Percentiles rank a stretch among this genome's conserved stretches.
phyloP scores from a whole-genome alignment of 2,888 invertebrate genomes.

The Ennomos fuscantarius region DNA sequence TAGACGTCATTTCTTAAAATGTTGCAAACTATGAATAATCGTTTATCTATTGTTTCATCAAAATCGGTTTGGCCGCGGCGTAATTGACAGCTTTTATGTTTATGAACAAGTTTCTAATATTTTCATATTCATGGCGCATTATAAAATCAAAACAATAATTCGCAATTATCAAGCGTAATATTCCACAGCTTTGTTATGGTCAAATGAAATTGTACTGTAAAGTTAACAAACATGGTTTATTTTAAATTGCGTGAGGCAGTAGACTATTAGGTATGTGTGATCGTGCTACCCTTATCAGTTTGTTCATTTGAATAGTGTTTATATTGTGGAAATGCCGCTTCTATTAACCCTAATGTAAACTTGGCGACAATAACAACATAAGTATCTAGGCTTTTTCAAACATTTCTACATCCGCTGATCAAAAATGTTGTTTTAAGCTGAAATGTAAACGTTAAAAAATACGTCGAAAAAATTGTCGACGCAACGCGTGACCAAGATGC shows the following conservation, averaged over 20 bases:
- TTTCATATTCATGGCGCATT: neutral
- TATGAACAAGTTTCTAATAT: neutral
- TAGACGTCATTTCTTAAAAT: neutral
- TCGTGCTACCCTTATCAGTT: slow-evolving; percentile 17
- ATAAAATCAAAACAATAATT: neutral
- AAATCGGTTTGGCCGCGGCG: neutral
- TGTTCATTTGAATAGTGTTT: slow-evolving; percentile 5
- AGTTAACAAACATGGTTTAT: slow-evolving; percentile 4
- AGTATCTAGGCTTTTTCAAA: no score
- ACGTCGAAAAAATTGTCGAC: no score
- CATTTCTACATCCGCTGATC: no score
- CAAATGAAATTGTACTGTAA: neutral
- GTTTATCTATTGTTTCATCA: neutral
- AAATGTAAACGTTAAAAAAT: no score
- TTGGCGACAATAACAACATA: no score
- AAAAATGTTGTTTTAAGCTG: no score
- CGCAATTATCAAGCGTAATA: slow-evolving; percentile 8
- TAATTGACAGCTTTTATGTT: neutral
- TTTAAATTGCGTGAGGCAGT: neutral
- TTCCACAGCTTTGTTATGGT: slow-evolving; percentile 9
- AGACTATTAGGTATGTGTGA: slow-evolving; percentile 1
- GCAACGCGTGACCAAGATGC: no score
- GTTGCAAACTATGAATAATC: neutral
- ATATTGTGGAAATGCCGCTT: slow-evolving; percentile 6
- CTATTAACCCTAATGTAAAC: no score